A percentile compares a stretch with the other conserved stretches of the same genome.
Evolutionary conservation across 92 coral and sea anemone genomes (phyloP).

Genomic region (Hydrozoanthus gracilis): DNA sequence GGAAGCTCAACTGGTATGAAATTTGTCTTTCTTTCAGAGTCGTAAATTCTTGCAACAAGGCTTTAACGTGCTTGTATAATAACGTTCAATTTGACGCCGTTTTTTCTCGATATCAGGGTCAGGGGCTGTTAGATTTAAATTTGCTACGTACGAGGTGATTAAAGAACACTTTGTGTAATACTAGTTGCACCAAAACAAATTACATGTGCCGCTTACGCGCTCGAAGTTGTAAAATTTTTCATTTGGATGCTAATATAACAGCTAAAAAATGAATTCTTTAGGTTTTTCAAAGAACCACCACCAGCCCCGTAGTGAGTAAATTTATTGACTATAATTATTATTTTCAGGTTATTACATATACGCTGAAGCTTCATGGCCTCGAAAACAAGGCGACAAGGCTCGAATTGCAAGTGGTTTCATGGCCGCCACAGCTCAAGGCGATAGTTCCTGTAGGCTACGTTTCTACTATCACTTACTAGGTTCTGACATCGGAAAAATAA

Average conservation of each 20-base stretch:
- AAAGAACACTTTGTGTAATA: too few relatives aligned
- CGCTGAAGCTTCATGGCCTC: constrained; percentile 92
- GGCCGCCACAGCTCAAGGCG: constrained; percentile 58
- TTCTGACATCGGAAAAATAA: constrained; percentile 83
- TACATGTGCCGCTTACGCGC: too few relatives aligned
- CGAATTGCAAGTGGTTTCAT: constrained; percentile 82
- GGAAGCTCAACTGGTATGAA: constrained; percentile 85
- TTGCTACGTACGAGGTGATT: too few relatives aligned
- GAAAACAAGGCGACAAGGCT: constrained; percentile 91
- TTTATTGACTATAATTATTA: neutral
- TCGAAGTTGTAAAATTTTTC: too few relatives aligned
- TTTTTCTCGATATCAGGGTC: too few relatives aligned
- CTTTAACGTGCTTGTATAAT: too few relatives aligned
- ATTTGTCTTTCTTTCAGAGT: neutral
- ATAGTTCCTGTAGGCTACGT: constrained; percentile 78
- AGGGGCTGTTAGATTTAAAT: too few relatives aligned
- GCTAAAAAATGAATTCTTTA: neutral
- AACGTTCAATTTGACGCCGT: too few relatives aligned
- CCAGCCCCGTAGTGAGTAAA: neutral
- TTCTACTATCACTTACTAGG: constrained; percentile 97
- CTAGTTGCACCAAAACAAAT: too few relatives aligned
- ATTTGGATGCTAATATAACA: too few relatives aligned
- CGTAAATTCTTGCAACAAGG: neutral
- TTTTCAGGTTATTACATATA: constrained; percentile 81
- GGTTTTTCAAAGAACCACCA: neutral